A percentile compares a stretch with the other conserved stretches of the same genome.
These are phyloP conservation scores for Adelosebastes latens DNA, from an alignment of 2,797 vertebrate genomes.

Conservation along the genomic window DNA sequence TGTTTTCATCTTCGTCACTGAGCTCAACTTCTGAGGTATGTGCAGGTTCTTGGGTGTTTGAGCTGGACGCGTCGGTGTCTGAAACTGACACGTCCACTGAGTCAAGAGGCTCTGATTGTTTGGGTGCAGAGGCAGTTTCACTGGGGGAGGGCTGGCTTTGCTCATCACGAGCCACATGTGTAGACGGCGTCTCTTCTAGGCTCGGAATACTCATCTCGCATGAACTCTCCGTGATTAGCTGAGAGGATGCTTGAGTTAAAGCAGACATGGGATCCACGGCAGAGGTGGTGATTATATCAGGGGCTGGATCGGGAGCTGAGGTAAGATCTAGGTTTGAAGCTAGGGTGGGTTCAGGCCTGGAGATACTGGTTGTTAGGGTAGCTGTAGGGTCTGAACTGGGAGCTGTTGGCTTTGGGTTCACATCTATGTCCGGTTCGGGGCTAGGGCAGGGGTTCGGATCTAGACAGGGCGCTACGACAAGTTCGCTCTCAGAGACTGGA, in stretches of 20 bases:
- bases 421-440: slow-evolving; percentile 49
- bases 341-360: slow-evolving; percentile 15
- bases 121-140: slow-evolving; percentile 33
- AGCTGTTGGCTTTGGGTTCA: slow-evolving; percentile 45
- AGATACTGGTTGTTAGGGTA: neutral
- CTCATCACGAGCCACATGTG: slow-evolving; percentile 8
- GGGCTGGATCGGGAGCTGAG: slow-evolving; percentile 37
- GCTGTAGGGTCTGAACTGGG: slow-evolving; percentile 37
- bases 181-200: slow-evolving; percentile 21
- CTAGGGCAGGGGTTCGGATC: slow-evolving; percentile 39
- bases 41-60: slow-evolving; percentile 21
- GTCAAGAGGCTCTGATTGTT: slow-evolving; percentile 44
- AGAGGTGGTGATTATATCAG: slow-evolving; percentile 19
- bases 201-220: slow-evolving; percentile 25
- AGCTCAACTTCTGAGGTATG: slow-evolving; percentile 55
- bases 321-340: slow-evolving; percentile 38
- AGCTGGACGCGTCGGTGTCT: slow-evolving; percentile 1
- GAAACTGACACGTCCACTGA: slow-evolving; percentile 16
- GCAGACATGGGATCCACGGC: slow-evolving; percentile 16
- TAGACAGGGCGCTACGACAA: slow-evolving; percentile 11
- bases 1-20: slow-evolving; percentile 40
- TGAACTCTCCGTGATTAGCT: slow-evolving; percentile 22
- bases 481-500: slow-evolving; percentile 56
- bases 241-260: slow-evolving; percentile 56
- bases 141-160: slow-evolving; percentile 13